Evolutionary conservation across 2,113 vertebrate genomes (phyloP).

Genomic region (Melanotaenia duboulayi): DNA sequence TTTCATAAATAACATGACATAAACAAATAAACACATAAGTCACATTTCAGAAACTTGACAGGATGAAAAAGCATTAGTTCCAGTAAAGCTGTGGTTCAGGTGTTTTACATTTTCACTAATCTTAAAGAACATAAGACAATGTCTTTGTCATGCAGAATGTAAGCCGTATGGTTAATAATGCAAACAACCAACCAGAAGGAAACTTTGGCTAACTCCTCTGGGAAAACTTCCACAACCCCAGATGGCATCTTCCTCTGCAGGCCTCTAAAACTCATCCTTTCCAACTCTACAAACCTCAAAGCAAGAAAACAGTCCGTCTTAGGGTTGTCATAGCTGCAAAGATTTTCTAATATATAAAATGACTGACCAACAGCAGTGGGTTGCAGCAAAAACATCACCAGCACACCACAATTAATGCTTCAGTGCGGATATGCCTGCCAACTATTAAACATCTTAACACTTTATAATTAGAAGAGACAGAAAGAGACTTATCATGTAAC

Average conservation of each 20-base stretch:
- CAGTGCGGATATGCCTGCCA: slow-evolving; percentile 28
- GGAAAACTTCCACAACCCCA: slow-evolving; percentile 44
- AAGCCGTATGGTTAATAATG: slow-evolving; percentile 21
- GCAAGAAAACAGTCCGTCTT: neutral
- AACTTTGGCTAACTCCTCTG: slow-evolving; percentile 25
- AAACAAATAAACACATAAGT: neutral
- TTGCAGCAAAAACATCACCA: slow-evolving; percentile 13
- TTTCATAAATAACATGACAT: neutral
- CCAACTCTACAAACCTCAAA: slow-evolving; percentile 9
- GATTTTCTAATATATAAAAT: slow-evolving; percentile 13
- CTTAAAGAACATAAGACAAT: slow-evolving; percentile 1
- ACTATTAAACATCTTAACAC: slow-evolving; percentile 26
- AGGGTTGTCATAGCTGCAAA: neutral
- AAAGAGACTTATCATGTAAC: slow-evolving; percentile 55
- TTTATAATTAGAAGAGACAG: slow-evolving; percentile 47
- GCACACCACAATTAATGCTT: slow-evolving; percentile 34
- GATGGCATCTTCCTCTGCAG: slow-evolving; percentile 44
- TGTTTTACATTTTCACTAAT: neutral
- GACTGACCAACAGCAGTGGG: slow-evolving; percentile 4
- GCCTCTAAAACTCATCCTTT: slow-evolving; percentile 15
- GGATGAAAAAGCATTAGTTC: too few species aligned
- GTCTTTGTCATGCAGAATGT: slow-evolving; percentile 11
- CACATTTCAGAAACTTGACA: too few species aligned
- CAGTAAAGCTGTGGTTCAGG: neutral
- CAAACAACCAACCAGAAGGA: slow-evolving; percentile 31